Base-by-base conservation (phyloP, 2,797 vertebrate species). In the Urocyon cinereoargenteus region DNA sequence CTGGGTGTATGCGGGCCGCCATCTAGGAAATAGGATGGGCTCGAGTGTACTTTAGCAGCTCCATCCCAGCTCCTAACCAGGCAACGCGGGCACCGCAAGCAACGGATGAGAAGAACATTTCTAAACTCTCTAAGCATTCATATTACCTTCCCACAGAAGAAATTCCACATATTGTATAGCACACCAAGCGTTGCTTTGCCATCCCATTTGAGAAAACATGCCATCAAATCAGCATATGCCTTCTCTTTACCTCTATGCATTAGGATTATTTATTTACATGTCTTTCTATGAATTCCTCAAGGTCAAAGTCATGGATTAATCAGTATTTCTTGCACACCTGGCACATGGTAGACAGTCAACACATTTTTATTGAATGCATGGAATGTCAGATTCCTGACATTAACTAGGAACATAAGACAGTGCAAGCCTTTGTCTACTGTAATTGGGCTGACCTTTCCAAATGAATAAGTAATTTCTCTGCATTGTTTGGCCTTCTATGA, bases 361-460 rank as follows among this genome's bases (percentile, higher is more conserved):
- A 85, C 31, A 86, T 94, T 97, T 91, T 90, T 87, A 93, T 84
- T 84, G 95, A 97, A 88, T 4, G 2, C 1, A 77, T 89, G 57
- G 59, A 94, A 95, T 81, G 79, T 86, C 92, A 97, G 36, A 82
- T 92, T 94, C 86, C 66, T 95, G 95, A 94, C 90, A 95, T 97
- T 96, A 97, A 93, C 85, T 92, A 88, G 19, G 5, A 57, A 95
- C 55, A 70, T 68, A 84, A 96, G 66, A 93, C 31, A 93, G 40
- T 77, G 86, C 57, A 86, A 90, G 40, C 81, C 34, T 97, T 98
- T 95, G 94, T 97, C 94, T 96, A 8, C 83, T 87, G 68, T 98
- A 98, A 98, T 97, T 98, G 93, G 95, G 40, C 89, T 98, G 97
- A 98, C 96, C 97, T 98, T 98, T 98, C 96, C 83, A 95, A 66